phyloP scores from a whole-genome alignment of 2,888 invertebrate genomes.

The Polymixis lichenea region DNA sequence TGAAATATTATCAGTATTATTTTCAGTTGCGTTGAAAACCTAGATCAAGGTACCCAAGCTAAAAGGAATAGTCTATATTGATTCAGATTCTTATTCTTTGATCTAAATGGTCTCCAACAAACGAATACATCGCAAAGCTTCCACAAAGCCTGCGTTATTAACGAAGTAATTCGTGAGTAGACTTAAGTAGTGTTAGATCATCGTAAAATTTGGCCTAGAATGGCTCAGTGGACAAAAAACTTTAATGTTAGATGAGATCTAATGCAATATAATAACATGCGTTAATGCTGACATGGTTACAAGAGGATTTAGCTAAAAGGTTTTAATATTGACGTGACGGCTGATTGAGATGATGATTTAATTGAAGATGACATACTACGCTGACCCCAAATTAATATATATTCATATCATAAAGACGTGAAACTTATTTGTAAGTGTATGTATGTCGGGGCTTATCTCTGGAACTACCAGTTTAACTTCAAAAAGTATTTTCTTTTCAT shows the following conservation, averaged over 20 bases:
- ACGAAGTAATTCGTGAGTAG: conserved; percentile 5
- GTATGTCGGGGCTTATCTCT: no score
- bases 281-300: not conserved
- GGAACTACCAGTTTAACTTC: no score
- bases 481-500: no score
- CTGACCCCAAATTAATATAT: not conserved
- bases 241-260: not conserved
- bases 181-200: conserved; percentile 25
- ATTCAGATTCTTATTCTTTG: conserved; percentile 11
- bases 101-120: conserved; percentile 14
- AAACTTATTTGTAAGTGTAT: no score
- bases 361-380: not conserved
- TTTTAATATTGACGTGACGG: not conserved
- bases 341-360: not conserved
- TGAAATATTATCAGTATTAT: no score
- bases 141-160: conserved; percentile 9
- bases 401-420: no score
- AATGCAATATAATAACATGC: not conserved
- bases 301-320: not conserved
- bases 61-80: conserved; percentile 4
- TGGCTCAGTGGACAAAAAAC: not conserved
- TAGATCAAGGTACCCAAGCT: not conserved
- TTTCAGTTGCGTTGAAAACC: not conserved
- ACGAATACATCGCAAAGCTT: conserved; percentile 1
- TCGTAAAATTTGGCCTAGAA: conserved; percentile 14